These are phyloP conservation scores for Monopterus albus DNA, from an alignment of 2,113 vertebrate species.

Conservation along the genomic window DNA sequence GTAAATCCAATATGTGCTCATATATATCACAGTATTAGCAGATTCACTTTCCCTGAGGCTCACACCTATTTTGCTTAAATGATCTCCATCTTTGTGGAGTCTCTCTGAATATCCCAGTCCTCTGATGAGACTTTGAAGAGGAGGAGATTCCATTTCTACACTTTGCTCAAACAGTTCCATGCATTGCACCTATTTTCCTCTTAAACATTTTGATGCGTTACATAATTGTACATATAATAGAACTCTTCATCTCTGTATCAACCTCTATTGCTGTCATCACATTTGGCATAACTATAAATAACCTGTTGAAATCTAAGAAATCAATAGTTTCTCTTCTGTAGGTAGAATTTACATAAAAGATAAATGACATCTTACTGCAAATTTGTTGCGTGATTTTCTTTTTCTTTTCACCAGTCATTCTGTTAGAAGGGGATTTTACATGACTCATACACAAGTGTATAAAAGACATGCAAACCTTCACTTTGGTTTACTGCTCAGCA, in stretches of 20 bases:
- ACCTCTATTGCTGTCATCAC: not conserved
- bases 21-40: too few species aligned
- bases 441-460: conserved; percentile 72
- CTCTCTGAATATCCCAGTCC: not conserved
- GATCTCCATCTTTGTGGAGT: not conserved
- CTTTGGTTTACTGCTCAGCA: conserved; percentile 33
- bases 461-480: conserved; percentile 63
- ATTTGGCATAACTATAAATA: conserved; percentile 27
- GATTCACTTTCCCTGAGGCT: too few species aligned
- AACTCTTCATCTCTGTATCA: not conserved
- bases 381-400: conserved; percentile 42
- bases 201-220: not conserved
- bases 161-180: not conserved
- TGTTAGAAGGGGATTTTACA: conserved; percentile 62
- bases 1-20: too few species aligned
- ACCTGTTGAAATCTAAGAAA: conserved; percentile 17
- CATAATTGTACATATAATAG: not conserved
- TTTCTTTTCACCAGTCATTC: conserved; percentile 53
- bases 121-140: not conserved
- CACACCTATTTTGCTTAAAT: too few species aligned
- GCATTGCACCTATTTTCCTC: not conserved
- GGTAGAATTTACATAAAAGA: conserved; percentile 68
- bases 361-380: conserved; percentile 24
- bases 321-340: conserved; percentile 39
- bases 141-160: not conserved